Conservation (phyloP, 2,113 vertebrate species). For the Rousettus leschenaultii region DNA sequence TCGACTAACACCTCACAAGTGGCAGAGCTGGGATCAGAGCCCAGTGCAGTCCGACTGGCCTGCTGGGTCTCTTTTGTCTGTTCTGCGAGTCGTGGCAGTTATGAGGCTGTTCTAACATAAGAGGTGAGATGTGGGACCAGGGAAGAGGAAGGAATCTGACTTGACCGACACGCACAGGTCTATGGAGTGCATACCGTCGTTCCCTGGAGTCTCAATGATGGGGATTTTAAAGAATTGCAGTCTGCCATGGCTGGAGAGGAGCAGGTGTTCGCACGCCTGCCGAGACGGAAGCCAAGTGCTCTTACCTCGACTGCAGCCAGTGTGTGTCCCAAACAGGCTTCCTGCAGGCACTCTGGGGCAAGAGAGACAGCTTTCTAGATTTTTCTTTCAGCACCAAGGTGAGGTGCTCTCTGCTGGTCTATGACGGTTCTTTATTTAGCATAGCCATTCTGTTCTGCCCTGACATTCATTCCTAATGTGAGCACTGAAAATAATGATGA, state of each 20-base stretch:
- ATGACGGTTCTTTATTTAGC: not conserved
- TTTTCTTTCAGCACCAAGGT: not conserved
- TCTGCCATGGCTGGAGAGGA: not conserved
- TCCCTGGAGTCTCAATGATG: not conserved
- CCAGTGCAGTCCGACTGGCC: not conserved
- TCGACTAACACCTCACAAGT: not conserved
- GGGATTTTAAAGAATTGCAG: not conserved
- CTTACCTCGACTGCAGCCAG: not conserved
- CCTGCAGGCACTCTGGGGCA: not conserved
- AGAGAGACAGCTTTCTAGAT: not conserved
- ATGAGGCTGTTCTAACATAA: no score
- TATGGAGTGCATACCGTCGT: not conserved
- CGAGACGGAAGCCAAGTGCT: not conserved
- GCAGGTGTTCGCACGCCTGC: not conserved
- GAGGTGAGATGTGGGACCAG: no score
- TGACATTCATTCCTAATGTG: not conserved
- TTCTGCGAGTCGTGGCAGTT: no score
- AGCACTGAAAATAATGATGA: not conserved
- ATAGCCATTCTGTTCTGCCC: not conserved
- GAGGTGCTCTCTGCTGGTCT: not conserved
- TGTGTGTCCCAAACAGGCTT: not conserved
- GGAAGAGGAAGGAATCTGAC: not conserved
- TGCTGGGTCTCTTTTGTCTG: not conserved
- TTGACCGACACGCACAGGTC: rapidly evolving
- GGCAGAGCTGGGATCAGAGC: not conserved